Conservation (phyloP, 1,140 invertebrate species). For the Macrobrachium rosenbergii region DNA sequence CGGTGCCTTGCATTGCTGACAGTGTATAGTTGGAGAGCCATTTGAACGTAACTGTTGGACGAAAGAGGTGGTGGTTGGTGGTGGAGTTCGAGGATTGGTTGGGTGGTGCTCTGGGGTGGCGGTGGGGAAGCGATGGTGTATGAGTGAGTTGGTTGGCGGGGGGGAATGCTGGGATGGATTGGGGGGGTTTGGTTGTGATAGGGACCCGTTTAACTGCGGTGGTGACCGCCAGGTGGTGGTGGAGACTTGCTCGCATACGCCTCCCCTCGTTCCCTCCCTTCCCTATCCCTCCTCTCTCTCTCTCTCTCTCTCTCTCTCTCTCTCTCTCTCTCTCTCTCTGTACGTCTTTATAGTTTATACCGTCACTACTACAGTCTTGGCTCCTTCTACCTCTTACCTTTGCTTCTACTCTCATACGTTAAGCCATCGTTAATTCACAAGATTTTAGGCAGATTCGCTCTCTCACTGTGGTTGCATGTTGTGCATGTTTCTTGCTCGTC, state of each 20-base stretch:
- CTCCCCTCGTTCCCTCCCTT: constrained; percentile 1
- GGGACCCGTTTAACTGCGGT: neutral
- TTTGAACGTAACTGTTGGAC: no score
- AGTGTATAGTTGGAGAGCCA: no score
- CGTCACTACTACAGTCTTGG: neutral
- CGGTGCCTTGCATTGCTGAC: no score
- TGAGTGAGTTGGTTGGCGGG: neutral
- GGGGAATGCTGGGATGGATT: neutral
- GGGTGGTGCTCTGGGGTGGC: no score
- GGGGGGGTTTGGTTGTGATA: neutral
- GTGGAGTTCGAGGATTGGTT: neutral
- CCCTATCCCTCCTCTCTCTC: constrained; percentile 15
- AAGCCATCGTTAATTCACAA: no score
- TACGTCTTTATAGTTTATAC: neutral
- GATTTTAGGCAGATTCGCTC: neutral
- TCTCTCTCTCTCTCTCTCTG: neutral
- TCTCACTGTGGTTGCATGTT: neutral
- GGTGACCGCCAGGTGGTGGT: constrained; percentile 24
- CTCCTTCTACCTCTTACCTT: constrained; percentile 3
- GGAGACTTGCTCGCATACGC: neutral
- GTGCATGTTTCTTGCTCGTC: no score
- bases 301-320: constrained; percentile 30
- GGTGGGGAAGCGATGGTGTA: neutral
- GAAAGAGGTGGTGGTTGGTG: neutral
- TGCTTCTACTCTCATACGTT: neutral